Evolutionary conservation across 2,113 vertebrate species (phyloP), one percentile per base, ranked within the genome.

Genomic region (Corythornis cristatus): DNA sequence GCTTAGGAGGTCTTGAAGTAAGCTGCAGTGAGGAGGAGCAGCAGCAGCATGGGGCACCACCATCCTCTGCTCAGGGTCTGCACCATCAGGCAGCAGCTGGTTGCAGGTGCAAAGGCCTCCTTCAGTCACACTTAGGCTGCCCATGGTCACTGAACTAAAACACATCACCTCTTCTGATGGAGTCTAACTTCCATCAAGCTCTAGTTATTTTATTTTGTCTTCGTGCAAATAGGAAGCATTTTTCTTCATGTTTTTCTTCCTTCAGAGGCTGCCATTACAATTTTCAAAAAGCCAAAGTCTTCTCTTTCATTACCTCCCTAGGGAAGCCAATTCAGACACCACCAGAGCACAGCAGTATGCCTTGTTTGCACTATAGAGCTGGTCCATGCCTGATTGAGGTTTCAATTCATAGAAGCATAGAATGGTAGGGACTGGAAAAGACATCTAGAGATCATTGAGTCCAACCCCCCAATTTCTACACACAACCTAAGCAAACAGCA

Each of bases 31-130:
- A 54, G 12, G 20, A 82, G 16, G 23, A 58, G 12, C 8, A 71
- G 8, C 2, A 16, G 21, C 1, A 40, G 22, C 15, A 1, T 0
- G 0, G 14, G 28, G 11, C 62, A 79, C 22, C 22, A 17, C 6
- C 23, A 35, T 25, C 10, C 40, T 56, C 72, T 3, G 5, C 26
- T 6, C 1, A 0, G 12, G 46, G 62, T 8, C 31, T 21, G 15
- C 12, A 17, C 29, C 29, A 65, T 8, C 21, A 33, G 31, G 28
- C 48, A 75, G 70, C 23, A 51, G 43, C 28, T 22, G n/a, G 45
- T 37, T 43, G 15, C 4, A 6, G 1, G 1, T 23, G 21, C 15
- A 11, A 45, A 78, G 12, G 43, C 9, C 26, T 33, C 48, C 68
- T 23, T 56, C 31, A 8, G 26, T n/a, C 48, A 45, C 46, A 35